Base-by-base conservation (phyloP, 2,888 invertebrate genomes). In the Mylabris sibirica region DNA sequence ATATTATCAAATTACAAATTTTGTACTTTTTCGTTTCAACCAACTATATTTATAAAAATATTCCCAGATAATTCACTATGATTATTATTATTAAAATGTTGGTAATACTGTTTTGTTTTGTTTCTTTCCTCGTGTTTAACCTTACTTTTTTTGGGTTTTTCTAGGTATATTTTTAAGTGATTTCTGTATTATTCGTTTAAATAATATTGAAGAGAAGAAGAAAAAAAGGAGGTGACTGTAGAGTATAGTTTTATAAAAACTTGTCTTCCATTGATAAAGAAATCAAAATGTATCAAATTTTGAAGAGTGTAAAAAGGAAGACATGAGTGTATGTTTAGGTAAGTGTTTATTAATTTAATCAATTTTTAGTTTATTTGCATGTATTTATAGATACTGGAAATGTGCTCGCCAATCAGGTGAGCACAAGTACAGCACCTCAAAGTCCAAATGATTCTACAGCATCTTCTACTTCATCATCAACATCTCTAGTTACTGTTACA, bases 291-390 rank as follows among this genome's bases (percentile, higher is more conserved):
- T 72, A 69, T 71, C 70, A 60, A 66, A 64, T 75, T 69, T 73
- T 63, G 35, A 66, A 70, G 63, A 68, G 71, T 68, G 63, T 65
- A 35, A 67, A 68, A 38, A 53, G 74, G 67, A 78, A 75, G 76
- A 76, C 79, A 85, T 84, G 84, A 85, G 83, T 77, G 79, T 84
- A 69, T 84, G 85, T 78, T 77, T 84, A 70, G 83, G 81, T 81
- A 74, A 69, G 75, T 74, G 60, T 49, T 22, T 63, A 30, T 30
- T 30, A 8, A 30, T 64, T 26, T 49, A 41, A 26, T 34, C 12
- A 57, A 35, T 44, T 34, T 65, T 49, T 14, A 3, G 22, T 24
- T 26, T 6, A 57, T 14, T 53, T 67, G 22, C 26, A n/a, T 24
- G 20, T 62, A 14, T 34, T 44, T 70, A 68, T 61, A 79, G 78